Conservation (phyloP, 1,140 invertebrate species). For the Andricus grossulariae region DNA sequence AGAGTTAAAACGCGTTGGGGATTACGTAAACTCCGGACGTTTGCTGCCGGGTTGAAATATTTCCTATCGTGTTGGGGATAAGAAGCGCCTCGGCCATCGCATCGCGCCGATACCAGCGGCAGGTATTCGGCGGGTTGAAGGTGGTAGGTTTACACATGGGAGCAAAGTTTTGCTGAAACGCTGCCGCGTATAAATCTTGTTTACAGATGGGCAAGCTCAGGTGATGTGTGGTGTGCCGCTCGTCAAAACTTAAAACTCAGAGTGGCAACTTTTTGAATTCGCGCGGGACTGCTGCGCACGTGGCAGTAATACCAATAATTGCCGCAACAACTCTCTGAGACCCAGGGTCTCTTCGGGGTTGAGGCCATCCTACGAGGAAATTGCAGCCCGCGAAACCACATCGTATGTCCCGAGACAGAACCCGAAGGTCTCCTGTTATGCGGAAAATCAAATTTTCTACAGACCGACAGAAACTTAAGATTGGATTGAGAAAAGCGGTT, state of each 20-base stretch:
- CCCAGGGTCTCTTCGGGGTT: neutral
- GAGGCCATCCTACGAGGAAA: neutral
- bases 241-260: conserved; percentile 62
- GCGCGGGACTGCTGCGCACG: conserved; percentile 43
- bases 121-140: conserved; percentile 21
- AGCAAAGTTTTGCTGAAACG: conserved; percentile 68
- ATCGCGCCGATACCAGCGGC: conserved; percentile 29
- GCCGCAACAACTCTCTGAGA: conserved; percentile 38
- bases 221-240: conserved; percentile 61
- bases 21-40: conserved; percentile 60
- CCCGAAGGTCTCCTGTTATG: neutral
- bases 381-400: neutral
- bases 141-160: conserved; percentile 61
- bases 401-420: conserved; percentile 4
- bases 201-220: conserved; percentile 68
- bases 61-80: conserved; percentile 57
- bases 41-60: conserved; percentile 62
- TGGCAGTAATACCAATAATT: conserved; percentile 51
- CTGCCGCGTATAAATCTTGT: conserved; percentile 68
- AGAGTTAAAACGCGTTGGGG: conserved; percentile 65
- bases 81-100: conserved; percentile 5
- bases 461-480: conserved; percentile 26
- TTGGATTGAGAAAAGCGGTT: conserved; percentile 12
- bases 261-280: conserved; percentile 53
- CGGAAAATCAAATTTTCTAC: conserved; percentile 11